Percentiles rank a stretch among this genome's conserved stretches.
Evolutionary conservation across 2,797 vertebrate species (phyloP).

Genomic region (Cyclura pinguis): DNA sequence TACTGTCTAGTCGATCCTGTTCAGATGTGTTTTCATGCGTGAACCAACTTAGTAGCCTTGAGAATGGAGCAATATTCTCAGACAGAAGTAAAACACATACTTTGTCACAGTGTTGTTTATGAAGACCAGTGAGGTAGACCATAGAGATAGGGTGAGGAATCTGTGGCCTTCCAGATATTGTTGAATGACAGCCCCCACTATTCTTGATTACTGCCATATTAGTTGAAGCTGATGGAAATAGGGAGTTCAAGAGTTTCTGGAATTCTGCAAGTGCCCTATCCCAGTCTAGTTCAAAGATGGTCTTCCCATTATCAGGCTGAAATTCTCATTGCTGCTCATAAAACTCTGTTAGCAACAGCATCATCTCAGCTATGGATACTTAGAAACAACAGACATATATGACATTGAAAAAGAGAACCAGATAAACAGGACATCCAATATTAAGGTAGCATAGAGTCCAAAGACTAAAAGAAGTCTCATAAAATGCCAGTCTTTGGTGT

Average conservation of each 20-base stretch:
- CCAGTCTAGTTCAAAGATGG: not conserved
- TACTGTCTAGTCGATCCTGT: not conserved
- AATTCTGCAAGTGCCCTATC: not conserved
- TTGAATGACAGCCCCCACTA: not conserved
- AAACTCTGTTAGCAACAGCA: not conserved
- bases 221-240: not conserved
- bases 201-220: not conserved
- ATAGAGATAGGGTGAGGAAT: not conserved
- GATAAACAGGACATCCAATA: too few species aligned
- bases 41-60: not conserved
- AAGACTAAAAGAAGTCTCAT: slow-evolving; percentile 14
- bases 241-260: not conserved
- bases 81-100: too few species aligned
- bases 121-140: not conserved
- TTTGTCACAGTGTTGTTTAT: not conserved
- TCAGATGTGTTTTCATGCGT: not conserved
- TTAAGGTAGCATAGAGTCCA: not conserved
- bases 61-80: not conserved
- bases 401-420: slow-evolving; percentile 15
- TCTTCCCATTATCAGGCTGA: not conserved
- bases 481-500: slow-evolving; percentile 6
- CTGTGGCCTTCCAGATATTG: not conserved
- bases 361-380: not conserved
- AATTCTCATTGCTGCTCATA: not conserved
- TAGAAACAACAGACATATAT: not conserved